Evolutionary conservation across 2,888 invertebrate genomes (phyloP).

Genomic region (Pheosia tremula): DNA sequence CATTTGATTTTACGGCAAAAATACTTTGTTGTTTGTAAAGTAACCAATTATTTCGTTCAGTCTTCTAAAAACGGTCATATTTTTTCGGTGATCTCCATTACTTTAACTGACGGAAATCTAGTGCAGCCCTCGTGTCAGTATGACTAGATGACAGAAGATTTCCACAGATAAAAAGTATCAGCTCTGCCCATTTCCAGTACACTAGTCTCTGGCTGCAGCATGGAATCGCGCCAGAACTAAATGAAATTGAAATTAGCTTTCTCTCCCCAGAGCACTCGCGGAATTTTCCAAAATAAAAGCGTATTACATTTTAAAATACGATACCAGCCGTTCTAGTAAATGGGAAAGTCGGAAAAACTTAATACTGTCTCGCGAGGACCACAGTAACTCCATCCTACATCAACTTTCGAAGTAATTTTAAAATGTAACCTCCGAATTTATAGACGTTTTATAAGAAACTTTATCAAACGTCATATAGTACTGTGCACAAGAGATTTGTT

Average conservation of each 20-base stretch:
- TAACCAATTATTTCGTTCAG: too few species aligned
- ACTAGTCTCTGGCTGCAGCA: constrained; percentile 68
- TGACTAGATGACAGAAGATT: neutral
- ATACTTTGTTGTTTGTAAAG: too few species aligned
- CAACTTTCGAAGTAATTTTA: neutral
- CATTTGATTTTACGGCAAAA: too few species aligned
- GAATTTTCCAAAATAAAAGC: constrained; percentile 82
- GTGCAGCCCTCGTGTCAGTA: neutral
- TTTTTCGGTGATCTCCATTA: too few species aligned
- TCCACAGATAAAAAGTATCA: neutral
- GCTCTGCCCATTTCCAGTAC: constrained; percentile 4
- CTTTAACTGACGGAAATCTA: too few species aligned
- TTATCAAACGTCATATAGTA: too few species aligned
- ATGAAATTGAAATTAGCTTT: constrained; percentile 85
- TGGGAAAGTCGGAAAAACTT: constrained; percentile 55
- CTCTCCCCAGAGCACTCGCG: constrained; percentile 79
- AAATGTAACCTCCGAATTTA: neutral
- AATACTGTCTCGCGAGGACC: constrained; percentile 29
- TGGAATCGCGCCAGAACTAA: constrained; percentile 84
- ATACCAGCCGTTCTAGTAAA: constrained; percentile 65
- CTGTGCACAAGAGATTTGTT: too few species aligned
- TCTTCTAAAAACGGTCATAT: too few species aligned
- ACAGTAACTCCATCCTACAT: constrained; percentile 1
- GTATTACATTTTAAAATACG: constrained; percentile 83
- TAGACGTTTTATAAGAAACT: too few species aligned